Conservation (phyloP, 2,113 vertebrate genomes). For the Scomber scombrus region DNA sequence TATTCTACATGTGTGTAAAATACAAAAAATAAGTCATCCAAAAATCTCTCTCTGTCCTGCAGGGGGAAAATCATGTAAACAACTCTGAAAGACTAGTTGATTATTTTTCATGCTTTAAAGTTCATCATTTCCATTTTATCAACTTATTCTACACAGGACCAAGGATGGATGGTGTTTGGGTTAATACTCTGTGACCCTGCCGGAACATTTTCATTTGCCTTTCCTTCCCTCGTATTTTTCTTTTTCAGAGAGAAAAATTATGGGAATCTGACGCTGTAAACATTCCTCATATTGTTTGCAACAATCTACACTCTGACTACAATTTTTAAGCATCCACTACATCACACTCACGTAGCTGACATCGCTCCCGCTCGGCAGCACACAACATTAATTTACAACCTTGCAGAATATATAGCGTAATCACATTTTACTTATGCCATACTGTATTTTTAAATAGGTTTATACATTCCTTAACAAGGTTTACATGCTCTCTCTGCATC, state of each 20-base stretch:
- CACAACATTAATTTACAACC: not conserved
- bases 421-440: not conserved
- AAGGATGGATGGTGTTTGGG: too few relatives aligned
- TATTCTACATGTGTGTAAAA: not conserved
- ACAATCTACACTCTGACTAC: not conserved
- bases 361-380: not conserved
- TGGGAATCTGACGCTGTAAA: conserved; percentile 1
- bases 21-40: too few relatives aligned
- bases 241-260: conserved; percentile 5
- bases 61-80: too few relatives aligned
- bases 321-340: not conserved
- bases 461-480: conserved; percentile 45
- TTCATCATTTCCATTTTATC: not conserved
- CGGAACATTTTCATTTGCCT: not conserved
- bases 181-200: not conserved
- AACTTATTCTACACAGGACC: not conserved
- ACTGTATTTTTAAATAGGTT: not conserved
- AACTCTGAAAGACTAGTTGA: not conserved
- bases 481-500: conserved; percentile 64
- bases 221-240: not conserved
- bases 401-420: not conserved
- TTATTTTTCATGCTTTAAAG: not conserved
- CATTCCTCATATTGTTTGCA: not conserved
- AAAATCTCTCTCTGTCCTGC: too few relatives aligned
- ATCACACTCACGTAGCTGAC: not conserved